phyloP scores from a whole-genome alignment of 1,140 invertebrate species.

The Caenorhabditis briggsae region DNA sequence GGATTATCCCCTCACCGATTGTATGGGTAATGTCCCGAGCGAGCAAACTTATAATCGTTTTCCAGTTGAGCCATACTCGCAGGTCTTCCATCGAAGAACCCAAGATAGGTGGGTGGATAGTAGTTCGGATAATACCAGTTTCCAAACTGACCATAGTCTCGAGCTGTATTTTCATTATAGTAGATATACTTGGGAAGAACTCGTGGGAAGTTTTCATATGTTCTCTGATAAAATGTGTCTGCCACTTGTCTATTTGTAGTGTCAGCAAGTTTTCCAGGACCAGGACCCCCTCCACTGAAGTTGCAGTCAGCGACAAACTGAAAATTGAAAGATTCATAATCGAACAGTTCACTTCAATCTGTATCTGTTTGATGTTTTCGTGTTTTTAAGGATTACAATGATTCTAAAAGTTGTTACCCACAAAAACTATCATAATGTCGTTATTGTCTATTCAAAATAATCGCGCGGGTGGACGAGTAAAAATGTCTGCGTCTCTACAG shows the following conservation, averaged over 20 bases:
- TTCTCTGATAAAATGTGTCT: slow-evolving; percentile 58
- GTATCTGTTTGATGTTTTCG: too few species aligned
- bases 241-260: slow-evolving; percentile 7
- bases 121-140: slow-evolving; percentile 67
- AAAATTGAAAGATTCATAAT: slow-evolving; percentile 7
- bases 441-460: too few species aligned
- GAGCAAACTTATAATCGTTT: slow-evolving; percentile 63
- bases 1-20: slow-evolving; percentile 44
- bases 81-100: slow-evolving; percentile 62
- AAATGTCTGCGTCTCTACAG: too few species aligned
- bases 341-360: too few species aligned
- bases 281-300: slow-evolving; percentile 46
- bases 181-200: slow-evolving; percentile 64
- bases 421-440: too few species aligned
- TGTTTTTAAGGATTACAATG: too few species aligned
- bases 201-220: slow-evolving; percentile 60
- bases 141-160: slow-evolving; percentile 66
- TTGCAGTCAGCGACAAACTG: slow-evolving; percentile 67
- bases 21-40: slow-evolving; percentile 61
- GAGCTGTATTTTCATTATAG: slow-evolving; percentile 62
- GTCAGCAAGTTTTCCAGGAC: slow-evolving; percentile 13
- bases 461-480: too few species aligned
- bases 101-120: slow-evolving; percentile 63
- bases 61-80: slow-evolving; percentile 62
- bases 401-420: too few species aligned